These are phyloP conservation scores for Entosphenus tridentatus DNA, from an alignment of 2,113 vertebrate species.

Conservation along the genomic window DNA sequence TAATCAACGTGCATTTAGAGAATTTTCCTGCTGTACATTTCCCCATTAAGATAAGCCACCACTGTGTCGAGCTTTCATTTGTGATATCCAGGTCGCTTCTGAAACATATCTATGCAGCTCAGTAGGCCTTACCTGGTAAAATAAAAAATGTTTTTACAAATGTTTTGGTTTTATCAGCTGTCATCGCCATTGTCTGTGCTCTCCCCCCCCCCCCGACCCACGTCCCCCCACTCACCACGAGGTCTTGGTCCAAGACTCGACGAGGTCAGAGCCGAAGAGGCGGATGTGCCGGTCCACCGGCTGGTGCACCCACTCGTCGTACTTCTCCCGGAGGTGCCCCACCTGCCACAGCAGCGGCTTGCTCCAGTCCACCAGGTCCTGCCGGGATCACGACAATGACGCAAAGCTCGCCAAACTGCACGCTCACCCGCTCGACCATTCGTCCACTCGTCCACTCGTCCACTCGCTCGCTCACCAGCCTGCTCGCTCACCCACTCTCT, in stretches of 20 bases:
- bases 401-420: background rate
- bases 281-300: slow-evolving; percentile 5
- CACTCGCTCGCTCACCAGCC: background rate
- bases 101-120: no score
- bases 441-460: background rate
- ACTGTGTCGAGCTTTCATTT: no score
- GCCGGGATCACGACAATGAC: background rate
- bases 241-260: slow-evolving; percentile 4
- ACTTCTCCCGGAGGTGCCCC: slow-evolving; percentile 1
- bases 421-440: background rate
- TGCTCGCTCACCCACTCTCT: no score
- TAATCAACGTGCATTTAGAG: no score
- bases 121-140: no score
- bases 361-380: slow-evolving; percentile 5
- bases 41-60: no score
- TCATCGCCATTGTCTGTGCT: background rate
- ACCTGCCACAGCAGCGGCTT: slow-evolving; percentile 2
- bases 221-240: background rate
- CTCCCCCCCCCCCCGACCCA: background rate
- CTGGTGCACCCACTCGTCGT: slow-evolving; percentile 2
- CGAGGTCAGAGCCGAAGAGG: background rate
- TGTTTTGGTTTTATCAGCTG: no score
- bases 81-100: no score
- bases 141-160: no score
- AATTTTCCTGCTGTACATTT: no score